Evolutionary conservation across 2,113 vertebrate species (phyloP).

Genomic region (Mungos mungo): DNA sequence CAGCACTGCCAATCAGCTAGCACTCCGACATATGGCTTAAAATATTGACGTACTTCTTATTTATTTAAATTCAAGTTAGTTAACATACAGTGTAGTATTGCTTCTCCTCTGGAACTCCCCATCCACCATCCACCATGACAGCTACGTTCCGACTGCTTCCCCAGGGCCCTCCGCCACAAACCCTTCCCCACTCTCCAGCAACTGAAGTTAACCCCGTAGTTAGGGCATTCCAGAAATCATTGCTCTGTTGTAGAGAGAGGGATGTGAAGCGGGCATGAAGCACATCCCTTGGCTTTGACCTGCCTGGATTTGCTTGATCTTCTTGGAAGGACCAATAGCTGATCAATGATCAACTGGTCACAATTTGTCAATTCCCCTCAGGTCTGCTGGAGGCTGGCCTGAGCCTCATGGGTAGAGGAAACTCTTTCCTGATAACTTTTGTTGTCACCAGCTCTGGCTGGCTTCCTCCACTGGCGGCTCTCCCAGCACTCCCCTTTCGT

Average conservation of each 20-base stretch:
- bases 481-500: not conserved
- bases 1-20: not conserved
- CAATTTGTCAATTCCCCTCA: not conserved
- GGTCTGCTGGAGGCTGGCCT: not conserved
- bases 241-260: not conserved
- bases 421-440: not conserved
- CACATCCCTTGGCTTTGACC: not conserved
- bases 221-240: not conserved
- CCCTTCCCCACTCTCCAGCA: not conserved
- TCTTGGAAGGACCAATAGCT: not conserved
- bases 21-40: not conserved
- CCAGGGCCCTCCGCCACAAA: fast-evolving
- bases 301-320: not conserved
- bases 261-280: not conserved
- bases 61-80: not conserved
- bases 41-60: not conserved
- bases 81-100: not conserved
- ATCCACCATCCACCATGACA: not conserved
- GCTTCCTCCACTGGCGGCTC: not conserved
- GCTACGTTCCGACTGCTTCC: not conserved
- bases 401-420: not conserved
- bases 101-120: too few species aligned
- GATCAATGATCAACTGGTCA: not conserved
- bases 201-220: not conserved
- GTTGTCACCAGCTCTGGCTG: not conserved